Evolutionary conservation across 2,113 vertebrate species (phyloP).

Genomic region (Terrapene triunguis): DNA sequence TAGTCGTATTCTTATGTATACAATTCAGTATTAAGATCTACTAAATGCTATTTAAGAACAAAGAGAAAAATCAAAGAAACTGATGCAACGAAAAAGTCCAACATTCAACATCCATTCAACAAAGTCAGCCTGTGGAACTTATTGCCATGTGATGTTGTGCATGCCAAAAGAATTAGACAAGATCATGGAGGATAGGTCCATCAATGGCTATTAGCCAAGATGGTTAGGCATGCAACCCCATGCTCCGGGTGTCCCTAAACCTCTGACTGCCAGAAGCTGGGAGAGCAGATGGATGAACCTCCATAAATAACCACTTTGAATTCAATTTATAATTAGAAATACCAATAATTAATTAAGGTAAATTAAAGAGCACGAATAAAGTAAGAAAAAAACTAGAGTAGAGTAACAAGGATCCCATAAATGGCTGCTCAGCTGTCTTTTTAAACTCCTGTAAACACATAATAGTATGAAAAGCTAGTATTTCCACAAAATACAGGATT

Average conservation of each 20-base stretch:
- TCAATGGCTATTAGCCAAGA: not conserved
- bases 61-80: accelerated
- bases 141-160: not conserved
- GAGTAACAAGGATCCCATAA: too few relatives aligned
- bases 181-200: not conserved
- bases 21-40: not conserved
- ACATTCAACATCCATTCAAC: accelerated
- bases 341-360: not conserved
- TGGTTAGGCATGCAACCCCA: not conserved
- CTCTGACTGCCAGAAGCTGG: not conserved
- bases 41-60: not conserved
- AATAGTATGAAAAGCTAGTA: not conserved
- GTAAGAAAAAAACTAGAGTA: not conserved
- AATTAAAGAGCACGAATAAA: not conserved
- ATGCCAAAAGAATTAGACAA: not conserved
- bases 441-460: not conserved
- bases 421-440: not conserved
- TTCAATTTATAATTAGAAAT: not conserved
- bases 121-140: not conserved
- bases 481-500: not conserved
- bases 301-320: not conserved
- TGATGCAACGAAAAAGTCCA: not conserved
- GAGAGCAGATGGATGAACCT: not conserved
- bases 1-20: not conserved
- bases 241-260: not conserved